These are phyloP conservation scores for Latheticus oryzae DNA, from an alignment of 2,888 invertebrate species.

Conservation along the genomic window DNA sequence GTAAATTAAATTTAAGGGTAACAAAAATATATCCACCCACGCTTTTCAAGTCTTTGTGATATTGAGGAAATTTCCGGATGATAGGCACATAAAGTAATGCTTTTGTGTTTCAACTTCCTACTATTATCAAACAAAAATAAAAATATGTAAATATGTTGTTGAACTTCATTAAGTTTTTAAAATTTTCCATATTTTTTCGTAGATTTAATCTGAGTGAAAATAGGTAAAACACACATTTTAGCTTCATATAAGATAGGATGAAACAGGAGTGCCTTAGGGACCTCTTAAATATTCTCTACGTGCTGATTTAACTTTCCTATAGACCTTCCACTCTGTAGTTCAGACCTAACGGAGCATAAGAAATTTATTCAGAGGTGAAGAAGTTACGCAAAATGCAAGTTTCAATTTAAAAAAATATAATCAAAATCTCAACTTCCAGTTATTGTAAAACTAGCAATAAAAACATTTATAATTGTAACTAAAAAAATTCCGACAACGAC, in stretches of 20 bases:
- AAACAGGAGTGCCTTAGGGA: conserved; percentile 18
- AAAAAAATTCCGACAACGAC: conserved; percentile 74
- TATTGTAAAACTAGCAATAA: conserved; percentile 74
- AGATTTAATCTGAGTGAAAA: too few species aligned
- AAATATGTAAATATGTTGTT: too few species aligned
- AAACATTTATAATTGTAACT: conserved; percentile 76
- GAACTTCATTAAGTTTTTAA: too few species aligned
- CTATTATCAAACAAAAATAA: too few species aligned
- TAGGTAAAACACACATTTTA: conserved; percentile 6
- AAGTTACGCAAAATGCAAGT: not conserved
- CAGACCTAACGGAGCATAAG: conserved; percentile 4
- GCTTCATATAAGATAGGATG: conserved; percentile 17
- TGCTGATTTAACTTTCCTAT: conserved; percentile 26
- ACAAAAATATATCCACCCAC: too few species aligned
- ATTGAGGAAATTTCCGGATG: too few species aligned
- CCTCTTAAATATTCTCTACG: conserved; percentile 31
- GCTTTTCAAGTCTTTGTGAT: too few species aligned
- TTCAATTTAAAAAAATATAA: not conserved
- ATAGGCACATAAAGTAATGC: too few species aligned
- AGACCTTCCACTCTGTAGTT: conserved; percentile 2
- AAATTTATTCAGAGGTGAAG: conserved; percentile 3
- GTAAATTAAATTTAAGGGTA: too few species aligned
- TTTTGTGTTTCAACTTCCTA: too few species aligned
- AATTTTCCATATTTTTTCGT: too few species aligned
- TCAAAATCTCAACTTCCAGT: conserved; percentile 44